phyloP scores from a whole-genome alignment of 2,113 vertebrate genomes.

The human (Homo sapiens) region GRCh38 chr14:98563501-98564000 shows the following conservation, averaged over 20 bases:
- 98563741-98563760: no score
- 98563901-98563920: fast-evolving
- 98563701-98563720: not conserved
- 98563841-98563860: not conserved
- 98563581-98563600: not conserved
- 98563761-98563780: no score
- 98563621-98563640: not conserved
- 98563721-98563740: not conserved
- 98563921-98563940: not conserved
- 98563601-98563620: not conserved
- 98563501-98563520: not conserved
- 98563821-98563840: not conserved
- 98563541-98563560: fast-evolving
- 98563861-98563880: not conserved
- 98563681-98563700: not conserved
- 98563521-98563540: not conserved
- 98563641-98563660: not conserved
- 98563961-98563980: not conserved
- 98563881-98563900: not conserved
- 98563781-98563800: not conserved
- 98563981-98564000: fast-evolving
- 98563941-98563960: no score
- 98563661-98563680: not conserved
- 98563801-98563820: not conserved
- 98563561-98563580: not conserved